Evolutionary conservation across 1,140 invertebrate genomes (phyloP).

Genomic region (Leptinotarsa texana): DNA sequence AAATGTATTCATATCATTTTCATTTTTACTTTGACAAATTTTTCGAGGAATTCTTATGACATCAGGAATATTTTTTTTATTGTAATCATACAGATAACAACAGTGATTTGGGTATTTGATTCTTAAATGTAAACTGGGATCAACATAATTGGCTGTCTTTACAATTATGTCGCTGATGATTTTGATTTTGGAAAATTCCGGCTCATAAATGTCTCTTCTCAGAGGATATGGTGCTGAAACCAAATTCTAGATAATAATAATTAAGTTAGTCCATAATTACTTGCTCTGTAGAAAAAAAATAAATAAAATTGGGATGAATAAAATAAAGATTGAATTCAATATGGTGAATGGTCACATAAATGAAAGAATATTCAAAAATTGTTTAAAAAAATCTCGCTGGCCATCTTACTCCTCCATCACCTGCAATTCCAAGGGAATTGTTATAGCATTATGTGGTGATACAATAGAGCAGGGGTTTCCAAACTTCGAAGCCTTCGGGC

Average conservation of each 20-base stretch:
- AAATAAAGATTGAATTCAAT: not conserved
- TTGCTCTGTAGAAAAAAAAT: not conserved
- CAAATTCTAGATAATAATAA: not conserved
- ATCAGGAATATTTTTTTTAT: conserved; percentile 15
- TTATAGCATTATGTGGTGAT: too few relatives aligned
- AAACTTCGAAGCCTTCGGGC: too few relatives aligned
- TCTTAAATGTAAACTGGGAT: conserved; percentile 18
- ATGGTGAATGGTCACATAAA: not conserved
- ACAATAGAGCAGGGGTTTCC: too few relatives aligned
- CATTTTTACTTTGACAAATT: conserved; percentile 9
- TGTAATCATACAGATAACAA: conserved; percentile 27
- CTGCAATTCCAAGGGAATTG: too few relatives aligned
- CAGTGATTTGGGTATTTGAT: conserved; percentile 21
- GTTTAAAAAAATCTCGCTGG: not conserved
- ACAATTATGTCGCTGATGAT: conserved; percentile 18
- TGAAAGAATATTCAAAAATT: not conserved
- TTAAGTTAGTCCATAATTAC: not conserved
- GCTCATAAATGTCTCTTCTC: not conserved
- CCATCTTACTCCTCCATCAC: too few relatives aligned
- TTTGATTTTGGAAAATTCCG: conserved; percentile 1
- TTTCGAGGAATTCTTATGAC: conserved; percentile 22
- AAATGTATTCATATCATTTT: not conserved
- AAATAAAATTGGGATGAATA: too few relatives aligned
- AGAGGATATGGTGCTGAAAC: conserved; percentile 15
- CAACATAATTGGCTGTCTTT: conserved; percentile 20